Percentiles rank a stretch among this genome's conserved stretches.
phyloP scores from a whole-genome alignment of 2,113 vertebrate genomes.

The Phodopus roborovskii region DNA sequence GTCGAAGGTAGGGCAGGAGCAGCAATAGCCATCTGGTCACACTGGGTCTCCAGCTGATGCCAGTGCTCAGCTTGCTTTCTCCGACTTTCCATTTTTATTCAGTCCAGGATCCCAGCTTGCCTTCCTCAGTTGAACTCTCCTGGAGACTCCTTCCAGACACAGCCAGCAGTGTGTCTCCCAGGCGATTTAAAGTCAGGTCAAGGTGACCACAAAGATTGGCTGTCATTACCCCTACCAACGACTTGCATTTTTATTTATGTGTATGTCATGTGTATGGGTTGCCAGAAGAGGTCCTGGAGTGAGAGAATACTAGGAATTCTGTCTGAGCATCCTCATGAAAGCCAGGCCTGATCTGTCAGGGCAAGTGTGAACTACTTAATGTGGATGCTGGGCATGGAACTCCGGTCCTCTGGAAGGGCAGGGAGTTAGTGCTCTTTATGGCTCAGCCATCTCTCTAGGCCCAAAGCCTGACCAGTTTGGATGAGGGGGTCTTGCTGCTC shows the following conservation, averaged over 20 bases:
- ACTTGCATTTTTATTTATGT: neutral
- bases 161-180: neutral
- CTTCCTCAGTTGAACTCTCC: neutral
- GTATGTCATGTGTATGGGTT: neutral
- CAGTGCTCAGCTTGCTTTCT: neutral
- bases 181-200: neutral
- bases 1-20: neutral
- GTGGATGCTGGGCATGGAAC: neutral
- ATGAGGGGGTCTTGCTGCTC: neutral
- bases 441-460: neutral
- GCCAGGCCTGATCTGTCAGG: neutral
- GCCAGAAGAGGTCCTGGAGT: neutral
- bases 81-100: neutral
- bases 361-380: neutral
- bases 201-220: neutral
- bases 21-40: neutral
- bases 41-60: neutral
- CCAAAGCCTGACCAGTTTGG: neutral
- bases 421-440: neutral
- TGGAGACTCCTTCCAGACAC: neutral
- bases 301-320: neutral
- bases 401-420: neutral
- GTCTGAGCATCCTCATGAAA: neutral
- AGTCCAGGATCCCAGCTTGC: neutral
- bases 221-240: neutral